These are phyloP conservation scores for Boleophthalmus pectinirostris DNA, from an alignment of 2,113 vertebrate species.

Conservation along the genomic window DNA sequence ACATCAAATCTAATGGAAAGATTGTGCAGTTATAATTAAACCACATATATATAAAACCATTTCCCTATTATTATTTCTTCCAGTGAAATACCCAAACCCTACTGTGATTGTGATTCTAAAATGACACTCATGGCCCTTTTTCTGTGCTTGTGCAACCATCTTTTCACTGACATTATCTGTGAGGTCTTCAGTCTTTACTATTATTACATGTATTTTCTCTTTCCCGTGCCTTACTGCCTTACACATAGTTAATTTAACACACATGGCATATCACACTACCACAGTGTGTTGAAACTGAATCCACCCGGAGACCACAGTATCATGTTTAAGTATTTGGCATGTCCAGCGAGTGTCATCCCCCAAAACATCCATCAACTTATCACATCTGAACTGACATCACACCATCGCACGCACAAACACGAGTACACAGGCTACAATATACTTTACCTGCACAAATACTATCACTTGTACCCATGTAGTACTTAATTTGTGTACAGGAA, in stretches of 20 bases:
- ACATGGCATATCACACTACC: slow-evolving; percentile 35
- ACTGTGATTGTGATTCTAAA: not conserved
- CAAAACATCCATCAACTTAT: slow-evolving; percentile 10
- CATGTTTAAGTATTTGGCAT: slow-evolving; percentile 47
- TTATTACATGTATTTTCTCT: not conserved
- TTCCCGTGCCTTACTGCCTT: not conserved
- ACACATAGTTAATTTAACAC: slow-evolving; percentile 14
- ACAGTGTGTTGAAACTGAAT: slow-evolving; percentile 75
- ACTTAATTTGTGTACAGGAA: slow-evolving; percentile 2
- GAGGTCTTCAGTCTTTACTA: not conserved
- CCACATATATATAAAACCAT: no score
- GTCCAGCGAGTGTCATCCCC: slow-evolving; percentile 22
- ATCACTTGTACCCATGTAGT: not conserved
- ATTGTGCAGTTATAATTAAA: no score
- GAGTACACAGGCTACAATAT: no score
- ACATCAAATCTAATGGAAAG: no score
- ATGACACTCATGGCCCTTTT: not conserved
- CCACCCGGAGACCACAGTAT: slow-evolving; percentile 38
- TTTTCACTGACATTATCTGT: not conserved
- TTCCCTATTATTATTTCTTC: no score
- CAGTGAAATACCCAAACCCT: no score
- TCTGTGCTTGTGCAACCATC: not conserved
- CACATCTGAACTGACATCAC: not conserved
- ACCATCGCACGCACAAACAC: not conserved
- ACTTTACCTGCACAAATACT: not conserved